Conservation (phyloP, 2,113 vertebrate genomes). For the Leucosticte australis region DNA sequence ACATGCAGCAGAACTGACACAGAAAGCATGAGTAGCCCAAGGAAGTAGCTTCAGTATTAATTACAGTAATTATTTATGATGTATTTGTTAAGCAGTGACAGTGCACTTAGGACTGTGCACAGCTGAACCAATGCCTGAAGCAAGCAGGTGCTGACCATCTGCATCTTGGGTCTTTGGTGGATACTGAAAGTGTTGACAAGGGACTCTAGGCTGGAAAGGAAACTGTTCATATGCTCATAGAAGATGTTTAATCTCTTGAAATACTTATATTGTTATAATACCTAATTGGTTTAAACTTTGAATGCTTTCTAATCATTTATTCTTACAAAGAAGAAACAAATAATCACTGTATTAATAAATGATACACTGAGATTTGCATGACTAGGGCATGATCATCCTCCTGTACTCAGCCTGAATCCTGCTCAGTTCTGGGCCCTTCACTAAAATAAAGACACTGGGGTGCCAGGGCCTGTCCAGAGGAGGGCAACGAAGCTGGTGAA, state of each 20-base stretch:
- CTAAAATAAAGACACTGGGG: neutral
- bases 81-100: constrained; percentile 44
- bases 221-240: neutral
- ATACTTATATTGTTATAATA: neutral
- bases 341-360: neutral
- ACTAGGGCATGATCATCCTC: neutral
- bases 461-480: neutral
- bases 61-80: constrained; percentile 43
- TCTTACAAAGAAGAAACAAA: neutral
- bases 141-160: constrained; percentile 56
- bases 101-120: neutral
- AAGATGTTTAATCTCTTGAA: neutral
- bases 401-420: neutral
- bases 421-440: neutral
- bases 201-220: neutral
- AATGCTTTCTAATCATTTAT: neutral
- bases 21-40: neutral
- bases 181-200: neutral
- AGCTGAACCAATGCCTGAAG: neutral
- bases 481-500: neutral
- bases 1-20: neutral
- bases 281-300: neutral
- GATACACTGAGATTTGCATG: neutral
- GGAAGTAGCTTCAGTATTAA: constrained; percentile 49
- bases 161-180: neutral